phyloP scores from a whole-genome alignment of 2,888 invertebrate species.

The Hipparchia sbordonii region DNA sequence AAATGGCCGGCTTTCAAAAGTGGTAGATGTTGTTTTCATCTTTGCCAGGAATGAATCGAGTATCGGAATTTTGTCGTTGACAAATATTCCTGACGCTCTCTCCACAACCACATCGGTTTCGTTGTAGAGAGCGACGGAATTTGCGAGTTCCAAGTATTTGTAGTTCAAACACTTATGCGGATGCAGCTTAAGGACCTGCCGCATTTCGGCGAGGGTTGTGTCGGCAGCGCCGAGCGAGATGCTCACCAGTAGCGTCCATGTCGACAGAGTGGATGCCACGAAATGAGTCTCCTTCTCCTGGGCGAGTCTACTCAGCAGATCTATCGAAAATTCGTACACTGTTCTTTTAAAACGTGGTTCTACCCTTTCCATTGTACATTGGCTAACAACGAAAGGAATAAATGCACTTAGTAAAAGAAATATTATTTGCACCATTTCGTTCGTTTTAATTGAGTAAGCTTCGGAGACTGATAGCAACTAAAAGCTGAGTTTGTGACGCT shows the following conservation, averaged over 20 bases:
- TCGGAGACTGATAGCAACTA: conserved; percentile 31
- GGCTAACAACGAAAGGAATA: conserved; percentile 41
- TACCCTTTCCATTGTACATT: conserved; percentile 46
- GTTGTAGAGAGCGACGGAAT: conserved; percentile 41
- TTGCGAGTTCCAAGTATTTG: conserved; percentile 57
- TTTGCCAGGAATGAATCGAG: conserved; percentile 49
- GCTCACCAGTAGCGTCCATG: conserved; percentile 63
- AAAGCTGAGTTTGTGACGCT: conserved; percentile 13
- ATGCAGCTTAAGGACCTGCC: conserved; percentile 54
- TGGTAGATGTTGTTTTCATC: conserved; percentile 49
- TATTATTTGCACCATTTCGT: conserved; percentile 43
- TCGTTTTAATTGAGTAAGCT: conserved; percentile 18
- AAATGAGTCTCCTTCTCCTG: conserved; percentile 69
- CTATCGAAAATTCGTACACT: conserved; percentile 48
- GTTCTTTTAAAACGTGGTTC: conserved; percentile 43
- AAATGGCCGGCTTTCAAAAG: conserved; percentile 54
- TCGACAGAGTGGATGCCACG: conserved; percentile 61
- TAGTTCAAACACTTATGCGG: conserved; percentile 62
- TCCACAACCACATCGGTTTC: conserved; percentile 51
- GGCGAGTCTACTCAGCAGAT: conserved; percentile 45
- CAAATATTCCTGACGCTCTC: conserved; percentile 58
- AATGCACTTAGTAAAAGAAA: conserved; percentile 41
- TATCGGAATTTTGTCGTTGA: conserved; percentile 52
- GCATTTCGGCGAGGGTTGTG: conserved; percentile 56
- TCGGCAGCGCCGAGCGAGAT: conserved; percentile 62